Base-by-base conservation (phyloP, 2,888 invertebrate species). In the Micropterix aruncella region DNA sequence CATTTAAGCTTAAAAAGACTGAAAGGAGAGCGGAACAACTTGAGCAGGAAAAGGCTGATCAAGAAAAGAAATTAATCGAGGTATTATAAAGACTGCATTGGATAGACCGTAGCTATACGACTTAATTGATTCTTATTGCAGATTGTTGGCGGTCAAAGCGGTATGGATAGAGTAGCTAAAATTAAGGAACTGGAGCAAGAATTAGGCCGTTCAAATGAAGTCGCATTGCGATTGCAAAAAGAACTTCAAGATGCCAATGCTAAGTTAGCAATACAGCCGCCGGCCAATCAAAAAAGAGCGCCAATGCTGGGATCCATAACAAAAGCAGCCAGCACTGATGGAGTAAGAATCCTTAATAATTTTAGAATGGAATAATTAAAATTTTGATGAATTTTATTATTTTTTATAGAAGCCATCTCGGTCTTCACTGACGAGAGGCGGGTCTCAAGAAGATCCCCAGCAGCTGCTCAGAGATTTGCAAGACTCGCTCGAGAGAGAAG, bases 1-100 rank as follows among this genome's bases (percentile, higher is more conserved):
- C 97, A 52, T 99, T 99, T 66, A 99, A 99, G 65, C 69, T 99
- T 52, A 80, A 96, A 57, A 99, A 99, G 74, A 80, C 91, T 42
- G 99, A 99, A 63, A 77, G 96, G 48, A 83, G 80, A 62, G 76
- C 83, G 43, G 91, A 91, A 44, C 84, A 90, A 55, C 66, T 92
- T 16, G 95, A 95, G 59, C 77, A 78, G 41, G 95, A 96, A 54
- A 89, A 90, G 57, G 73, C 74, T 40, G 81, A 85, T 54, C 65
- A 77, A 38, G 83, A 83, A 54, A 80, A 77, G 56, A 80, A 80
- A 61, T 67, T 79, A 49, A 73, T 79, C 54, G 69, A 70, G 60
- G 70, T 65, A 56, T 47, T 12, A 27, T 12, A 27, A n/a, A n/a
- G 37, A 2, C 16, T 2, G 40, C n/a, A 38, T 17, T n/a, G 18